These are phyloP conservation scores for Todiramphus saurophagus DNA, from an alignment of 2,113 vertebrate species.

Conservation along the genomic window DNA sequence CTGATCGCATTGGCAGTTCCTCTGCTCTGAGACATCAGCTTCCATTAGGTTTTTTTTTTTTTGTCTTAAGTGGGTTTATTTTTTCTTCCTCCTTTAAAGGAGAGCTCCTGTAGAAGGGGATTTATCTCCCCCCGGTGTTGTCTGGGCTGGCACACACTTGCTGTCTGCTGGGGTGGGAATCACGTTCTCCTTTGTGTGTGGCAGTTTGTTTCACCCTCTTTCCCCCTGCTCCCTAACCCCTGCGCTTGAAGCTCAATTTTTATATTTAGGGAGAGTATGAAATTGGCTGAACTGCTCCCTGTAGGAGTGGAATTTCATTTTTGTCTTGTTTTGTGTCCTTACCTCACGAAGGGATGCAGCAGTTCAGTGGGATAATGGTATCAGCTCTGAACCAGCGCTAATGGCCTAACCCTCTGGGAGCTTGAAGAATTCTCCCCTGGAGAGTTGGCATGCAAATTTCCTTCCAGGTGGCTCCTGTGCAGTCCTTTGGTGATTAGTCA, in stretches of 20 bases:
- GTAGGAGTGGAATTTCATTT: slow-evolving; percentile 63
- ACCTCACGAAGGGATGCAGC: slow-evolving; percentile 29
- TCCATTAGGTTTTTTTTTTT: not conserved
- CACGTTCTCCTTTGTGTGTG: slow-evolving; percentile 8
- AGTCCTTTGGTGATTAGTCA: slow-evolving; percentile 72
- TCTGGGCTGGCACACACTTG: not conserved
- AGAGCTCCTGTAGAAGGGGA: not conserved
- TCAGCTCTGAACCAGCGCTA: slow-evolving; percentile 54
- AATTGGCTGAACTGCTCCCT: slow-evolving; percentile 43
- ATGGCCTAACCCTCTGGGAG: slow-evolving; percentile 65
- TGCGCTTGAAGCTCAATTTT: slow-evolving; percentile 30
- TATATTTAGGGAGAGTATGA: slow-evolving; percentile 53
- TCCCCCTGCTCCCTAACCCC: not conserved
- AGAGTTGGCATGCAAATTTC: slow-evolving; percentile 66
- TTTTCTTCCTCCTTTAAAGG: slow-evolving; percentile 15
- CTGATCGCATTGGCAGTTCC: not conserved
- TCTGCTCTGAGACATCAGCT: not conserved
- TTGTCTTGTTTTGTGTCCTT: not conserved
- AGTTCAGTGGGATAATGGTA: slow-evolving; percentile 56
- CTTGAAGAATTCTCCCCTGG: slow-evolving; percentile 69
- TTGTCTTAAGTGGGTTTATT: not conserved
- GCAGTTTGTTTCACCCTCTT: not conserved
- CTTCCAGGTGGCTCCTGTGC: slow-evolving; percentile 65
- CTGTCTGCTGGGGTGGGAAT: slow-evolving; percentile 13
- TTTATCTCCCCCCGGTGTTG: not conserved